Conservation (phyloP, 2,888 invertebrate genomes). For the Zygothrica quintamaculata region DNA sequence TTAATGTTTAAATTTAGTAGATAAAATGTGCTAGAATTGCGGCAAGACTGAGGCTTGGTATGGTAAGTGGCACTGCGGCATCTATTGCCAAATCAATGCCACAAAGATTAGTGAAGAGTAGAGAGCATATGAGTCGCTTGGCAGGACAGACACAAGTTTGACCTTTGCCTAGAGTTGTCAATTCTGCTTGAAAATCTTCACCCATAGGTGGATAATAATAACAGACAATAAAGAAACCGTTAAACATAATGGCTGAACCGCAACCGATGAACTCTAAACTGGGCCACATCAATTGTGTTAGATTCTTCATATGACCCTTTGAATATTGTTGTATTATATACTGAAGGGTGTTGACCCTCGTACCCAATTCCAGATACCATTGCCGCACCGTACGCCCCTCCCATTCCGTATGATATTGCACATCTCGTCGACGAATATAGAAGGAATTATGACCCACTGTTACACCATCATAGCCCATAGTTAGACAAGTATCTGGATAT, state of each 20-base stretch:
- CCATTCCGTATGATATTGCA: conserved; percentile 21
- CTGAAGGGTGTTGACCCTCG: background rate
- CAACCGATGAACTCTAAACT: conserved; percentile 51
- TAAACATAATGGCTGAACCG: conserved; percentile 47
- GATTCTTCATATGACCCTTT: background rate
- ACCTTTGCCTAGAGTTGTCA: background rate
- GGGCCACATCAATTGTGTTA: conserved; percentile 46
- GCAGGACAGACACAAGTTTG: conserved; percentile 36
- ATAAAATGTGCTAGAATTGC: background rate
- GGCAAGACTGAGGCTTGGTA: background rate
- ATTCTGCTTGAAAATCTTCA: background rate
- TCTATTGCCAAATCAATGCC: conserved; percentile 42
- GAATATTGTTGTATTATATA: background rate
- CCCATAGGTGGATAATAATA: conserved; percentile 48
- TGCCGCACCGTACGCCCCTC: conserved; percentile 35
- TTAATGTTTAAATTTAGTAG: background rate
- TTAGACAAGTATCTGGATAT: conserved; percentile 33
- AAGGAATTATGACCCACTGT: conserved; percentile 43
- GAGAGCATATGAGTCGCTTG: conserved; percentile 33
- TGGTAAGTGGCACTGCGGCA: background rate
- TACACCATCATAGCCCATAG: conserved; percentile 23
- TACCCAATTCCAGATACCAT: conserved; percentile 37
- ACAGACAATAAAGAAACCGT: conserved; percentile 49
- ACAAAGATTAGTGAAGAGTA: conserved; percentile 40
- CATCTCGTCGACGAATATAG: conserved; percentile 10